These are phyloP conservation scores for Mola mola DNA, from an alignment of 2,113 vertebrate species.

Conservation along the genomic window DNA sequence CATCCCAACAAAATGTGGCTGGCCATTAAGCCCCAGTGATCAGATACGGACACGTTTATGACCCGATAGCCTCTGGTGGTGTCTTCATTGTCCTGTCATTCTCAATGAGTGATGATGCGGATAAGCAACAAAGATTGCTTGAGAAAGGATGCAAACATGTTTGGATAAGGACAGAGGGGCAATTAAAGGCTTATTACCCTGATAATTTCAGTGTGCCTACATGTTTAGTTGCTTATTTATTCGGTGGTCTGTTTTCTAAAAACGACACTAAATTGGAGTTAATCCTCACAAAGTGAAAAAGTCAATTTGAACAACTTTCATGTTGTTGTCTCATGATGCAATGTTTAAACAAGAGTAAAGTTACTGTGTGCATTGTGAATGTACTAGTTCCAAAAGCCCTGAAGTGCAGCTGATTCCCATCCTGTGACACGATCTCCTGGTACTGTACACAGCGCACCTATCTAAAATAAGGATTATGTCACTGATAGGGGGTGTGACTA, in stretches of 20 bases:
- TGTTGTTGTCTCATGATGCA: background rate
- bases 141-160: slow-evolving; percentile 71
- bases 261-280: background rate
- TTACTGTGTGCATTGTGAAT: slow-evolving; percentile 24
- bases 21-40: slow-evolving; percentile 67
- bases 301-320: too few relatives aligned
- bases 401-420: slow-evolving; percentile 22
- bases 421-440: slow-evolving; percentile 43
- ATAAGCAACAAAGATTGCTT: slow-evolving; percentile 63
- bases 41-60: slow-evolving; percentile 73
- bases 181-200: slow-evolving; percentile 59
- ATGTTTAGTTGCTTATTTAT: too few relatives aligned
- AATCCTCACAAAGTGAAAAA: too few relatives aligned
- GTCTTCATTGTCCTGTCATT: slow-evolving; percentile 73
- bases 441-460: slow-evolving; percentile 35
- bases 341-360: slow-evolving; percentile 1
- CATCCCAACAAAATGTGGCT: slow-evolving; percentile 71
- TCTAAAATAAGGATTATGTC: slow-evolving; percentile 67
- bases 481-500: slow-evolving; percentile 32
- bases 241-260: too few relatives aligned
- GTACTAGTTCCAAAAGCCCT: slow-evolving; percentile 9
- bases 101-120: slow-evolving; percentile 69
- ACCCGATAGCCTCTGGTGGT: slow-evolving; percentile 67
- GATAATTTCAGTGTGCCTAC: slow-evolving; percentile 28
- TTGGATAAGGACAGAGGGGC: slow-evolving; percentile 60